These are phyloP conservation scores for Automeris io DNA, from an alignment of 2,888 invertebrate species.

Conservation along the genomic window DNA sequence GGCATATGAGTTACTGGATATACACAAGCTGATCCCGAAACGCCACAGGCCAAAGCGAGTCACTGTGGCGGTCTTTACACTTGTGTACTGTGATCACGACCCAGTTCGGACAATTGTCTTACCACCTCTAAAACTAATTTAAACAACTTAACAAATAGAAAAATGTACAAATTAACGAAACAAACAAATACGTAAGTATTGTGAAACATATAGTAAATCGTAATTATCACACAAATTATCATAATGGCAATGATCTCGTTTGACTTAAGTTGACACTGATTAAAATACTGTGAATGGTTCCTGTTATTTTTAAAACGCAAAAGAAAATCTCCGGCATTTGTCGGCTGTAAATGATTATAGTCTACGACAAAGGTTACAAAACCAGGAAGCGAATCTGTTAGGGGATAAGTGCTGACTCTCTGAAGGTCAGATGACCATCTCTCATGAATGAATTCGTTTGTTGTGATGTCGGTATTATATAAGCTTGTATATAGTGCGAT, in stretches of 20 bases:
- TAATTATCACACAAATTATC: constrained; percentile 48
- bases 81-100: no score
- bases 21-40: no score
- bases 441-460: constrained; percentile 65
- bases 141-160: constrained; percentile 3
- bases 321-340: constrained; percentile 49
- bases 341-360: constrained; percentile 3
- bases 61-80: no score
- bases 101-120: no score
- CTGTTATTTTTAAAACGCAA: constrained; percentile 52
- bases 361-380: constrained; percentile 10
- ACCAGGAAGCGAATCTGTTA: constrained; percentile 7
- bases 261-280: constrained; percentile 48
- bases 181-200: constrained; percentile 27
- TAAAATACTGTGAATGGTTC: constrained; percentile 51
- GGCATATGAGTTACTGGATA: no score
- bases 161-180: constrained; percentile 26
- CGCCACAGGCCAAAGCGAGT: no score
- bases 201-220: constrained; percentile 27
- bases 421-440: constrained; percentile 27
- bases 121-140: constrained; percentile 2
- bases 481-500: constrained; percentile 51
- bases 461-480: constrained; percentile 56
- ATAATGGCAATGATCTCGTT: constrained; percentile 62
- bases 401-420: neutral